Evolutionary conservation across 1,140 invertebrate species (phyloP), one percentile per base, ranked within the genome.

Genomic region (Ooceraea biroi): DNA sequence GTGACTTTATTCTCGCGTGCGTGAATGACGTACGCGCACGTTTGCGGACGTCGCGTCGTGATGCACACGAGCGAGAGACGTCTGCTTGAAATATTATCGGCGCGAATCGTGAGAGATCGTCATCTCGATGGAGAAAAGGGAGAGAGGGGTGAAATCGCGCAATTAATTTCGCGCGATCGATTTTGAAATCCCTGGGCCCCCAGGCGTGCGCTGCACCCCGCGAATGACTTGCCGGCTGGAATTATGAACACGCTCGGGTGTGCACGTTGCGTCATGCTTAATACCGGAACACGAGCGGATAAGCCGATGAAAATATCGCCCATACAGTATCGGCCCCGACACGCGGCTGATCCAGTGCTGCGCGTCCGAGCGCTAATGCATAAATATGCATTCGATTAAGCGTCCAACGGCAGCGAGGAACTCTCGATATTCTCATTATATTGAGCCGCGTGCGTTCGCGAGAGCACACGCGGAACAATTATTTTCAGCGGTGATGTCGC

Each of bases 341-440:
- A 57, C 41, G 22, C 48, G 61, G 36, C 48, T 19, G 61, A 68
- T 68, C 82, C 69, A 61, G 50, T 69, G 44, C 36, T 25, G 27
- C 63, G 82, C 74, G 55, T 84, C 44, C 48, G 5, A 78, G 61
- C 52, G 58, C 55, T 57, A 78, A 36, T 69, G 82, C 82, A 78
- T 84, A 84, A 84, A 84, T 78, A 78, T 84, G 71, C 82, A 78
- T 84, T 78, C 74, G 82, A 84, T 84, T 84, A 84, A 78, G 71
- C 74, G 30, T 7, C 61, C 27, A 22, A 25, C 8, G 60, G 73
- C 58, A 36, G 12, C 44, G 46, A 25, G 46, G 19, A 19, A 52
- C 19, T 66, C 74, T 77, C 60, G 60, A 77, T 52, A 25, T 66
- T 77, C 60, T 77, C 74, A 66, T 77, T 77, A 77, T 66, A 66